Evolutionary conservation across 2,113 vertebrate species (phyloP), one percentile per base, ranked within the genome.

Genomic region (Trochalopteron elliotii): DNA sequence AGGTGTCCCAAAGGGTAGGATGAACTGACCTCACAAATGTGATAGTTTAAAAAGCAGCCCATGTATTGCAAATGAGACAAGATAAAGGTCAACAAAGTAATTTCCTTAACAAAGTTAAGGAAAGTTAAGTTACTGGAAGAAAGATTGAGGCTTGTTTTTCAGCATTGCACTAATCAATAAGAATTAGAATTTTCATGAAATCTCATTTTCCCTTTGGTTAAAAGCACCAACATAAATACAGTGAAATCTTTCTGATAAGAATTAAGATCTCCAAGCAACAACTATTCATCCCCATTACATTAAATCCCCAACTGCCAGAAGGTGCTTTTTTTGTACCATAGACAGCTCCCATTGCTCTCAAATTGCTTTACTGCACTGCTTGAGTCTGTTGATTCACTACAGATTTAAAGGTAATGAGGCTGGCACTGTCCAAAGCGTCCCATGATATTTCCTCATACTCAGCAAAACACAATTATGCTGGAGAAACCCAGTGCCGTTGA

Each of bases 381-480:
- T 91, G 77, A 63, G 60, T 83, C 67, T 96, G 47, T 57, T 87
- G 85, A 94, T 86, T 83, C 88, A 79, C 69, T 91, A 22, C 61
- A 91, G n/a, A 69, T 91, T 94, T 89, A 90, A 92, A 93, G 45
- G 50, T 64, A 93, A 83, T 8, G 11, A 52, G 52, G 89, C 87
- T 95, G 77, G 40, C 80, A 55, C 52, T 78, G 57, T 60, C 55
- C 63, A 90, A 83, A 89, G 11, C 53, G 77, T 60, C 52, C 89
- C 45, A 9, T 42, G 61, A 44, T 92, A 60, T 33, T 81, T 83
- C n/a, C n/a, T 76, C 24, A 33, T 27, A 42, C 53, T 89, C 47
- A 45, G 19, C 37, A 82, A 68, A 79, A 91, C 53, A 75, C n/a
- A 75, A 55, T 87, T 84, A 59, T 18, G 12, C 30, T 24, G 39